These are phyloP conservation scores for Calidris pygmaea DNA, from an alignment of 2,113 vertebrate species.

Conservation along the genomic window DNA sequence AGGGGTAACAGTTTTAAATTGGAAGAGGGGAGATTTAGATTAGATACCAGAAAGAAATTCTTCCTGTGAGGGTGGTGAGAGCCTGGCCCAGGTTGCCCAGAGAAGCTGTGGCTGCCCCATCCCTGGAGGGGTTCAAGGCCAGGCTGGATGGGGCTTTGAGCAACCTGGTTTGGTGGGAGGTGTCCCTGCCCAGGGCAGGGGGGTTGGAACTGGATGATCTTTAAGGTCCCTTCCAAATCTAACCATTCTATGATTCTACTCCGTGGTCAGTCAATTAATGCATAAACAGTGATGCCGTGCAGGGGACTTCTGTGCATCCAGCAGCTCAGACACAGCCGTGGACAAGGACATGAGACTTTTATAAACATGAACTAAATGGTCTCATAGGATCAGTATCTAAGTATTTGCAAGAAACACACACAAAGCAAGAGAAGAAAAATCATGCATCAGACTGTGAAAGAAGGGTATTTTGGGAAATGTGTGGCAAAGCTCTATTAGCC, in stretches of 20 bases:
- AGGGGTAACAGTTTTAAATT: too few species aligned
- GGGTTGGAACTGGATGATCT: too few species aligned
- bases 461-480: neutral
- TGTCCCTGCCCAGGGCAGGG: too few species aligned
- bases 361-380: neutral
- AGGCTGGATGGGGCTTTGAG: too few species aligned
- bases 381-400: neutral
- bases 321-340: neutral
- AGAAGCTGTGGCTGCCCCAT: too few species aligned
- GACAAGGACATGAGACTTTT: neutral
- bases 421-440: neutral
- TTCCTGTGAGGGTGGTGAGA: too few species aligned
- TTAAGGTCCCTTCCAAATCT: too few species aligned
- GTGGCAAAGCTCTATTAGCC: neutral
- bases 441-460: neutral
- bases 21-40: too few species aligned
- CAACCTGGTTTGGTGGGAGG: too few species aligned
- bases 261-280: neutral
- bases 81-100: too few species aligned
- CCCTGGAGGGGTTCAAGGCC: too few species aligned
- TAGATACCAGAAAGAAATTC: too few species aligned
- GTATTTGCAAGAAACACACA: neutral
- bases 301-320: neutral
- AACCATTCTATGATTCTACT: neutral
- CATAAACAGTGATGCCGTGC: neutral